Percentiles rank a stretch among this genome's conserved stretches.
Conservation (phyloP, 1,140 invertebrate genomes). For the Akabosia matsudoensis region DNA sequence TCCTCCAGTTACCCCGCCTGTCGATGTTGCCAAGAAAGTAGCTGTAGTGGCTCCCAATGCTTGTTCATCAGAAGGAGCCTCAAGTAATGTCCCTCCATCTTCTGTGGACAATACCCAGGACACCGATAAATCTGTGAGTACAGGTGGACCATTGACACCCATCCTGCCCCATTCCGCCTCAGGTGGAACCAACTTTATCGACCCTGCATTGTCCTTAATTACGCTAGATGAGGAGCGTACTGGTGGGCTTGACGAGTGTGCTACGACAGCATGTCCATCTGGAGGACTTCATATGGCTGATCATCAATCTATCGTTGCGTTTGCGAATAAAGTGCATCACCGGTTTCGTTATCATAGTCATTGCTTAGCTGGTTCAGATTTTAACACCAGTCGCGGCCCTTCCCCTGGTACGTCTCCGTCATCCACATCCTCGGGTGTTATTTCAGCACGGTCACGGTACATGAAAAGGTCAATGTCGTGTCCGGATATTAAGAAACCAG, state of each 20-base stretch:
- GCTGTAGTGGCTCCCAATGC: not conserved
- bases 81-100: too few species aligned
- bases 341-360: constrained; percentile 62
- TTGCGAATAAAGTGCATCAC: constrained; percentile 62
- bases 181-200: not conserved
- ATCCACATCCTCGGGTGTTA: not conserved
- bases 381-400: constrained; percentile 7
- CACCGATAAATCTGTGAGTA: not conserved
- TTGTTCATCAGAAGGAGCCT: not conserved
- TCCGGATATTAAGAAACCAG: constrained; percentile 58
- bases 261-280: constrained; percentile 55
- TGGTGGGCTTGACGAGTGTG: constrained; percentile 51
- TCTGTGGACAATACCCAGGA: not conserved
- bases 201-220: constrained; percentile 17
- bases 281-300: constrained; percentile 63
- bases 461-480: constrained; percentile 61
- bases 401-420: constrained; percentile 38
- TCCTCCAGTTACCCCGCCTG: not conserved
- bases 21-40: not conserved
- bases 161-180: not conserved
- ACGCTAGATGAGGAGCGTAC: constrained; percentile 41
- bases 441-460: not conserved
- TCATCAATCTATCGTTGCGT: constrained; percentile 55
- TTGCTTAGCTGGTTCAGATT: constrained; percentile 14
- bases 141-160: constrained; percentile 40